phyloP scores from a whole-genome alignment of 1,140 invertebrate species.

The Helicoverpa zea region DNA sequence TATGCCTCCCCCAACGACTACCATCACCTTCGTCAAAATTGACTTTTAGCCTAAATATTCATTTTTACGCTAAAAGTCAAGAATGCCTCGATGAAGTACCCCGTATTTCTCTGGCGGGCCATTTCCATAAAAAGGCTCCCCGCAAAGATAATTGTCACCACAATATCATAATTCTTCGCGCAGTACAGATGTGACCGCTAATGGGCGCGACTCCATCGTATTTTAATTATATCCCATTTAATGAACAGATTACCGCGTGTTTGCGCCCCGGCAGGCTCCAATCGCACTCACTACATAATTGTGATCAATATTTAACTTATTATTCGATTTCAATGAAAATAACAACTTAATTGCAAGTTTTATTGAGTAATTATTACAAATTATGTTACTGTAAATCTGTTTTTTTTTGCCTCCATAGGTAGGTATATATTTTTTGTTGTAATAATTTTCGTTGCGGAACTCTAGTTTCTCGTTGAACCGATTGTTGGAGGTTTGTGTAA shows the following conservation, averaged over 20 bases:
- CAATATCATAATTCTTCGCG: conserved; percentile 39
- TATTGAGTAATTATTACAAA: not conserved
- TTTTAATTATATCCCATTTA: conserved; percentile 41
- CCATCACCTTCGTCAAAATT: too few species aligned
- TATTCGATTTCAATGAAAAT: conserved; percentile 4
- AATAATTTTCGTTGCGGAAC: not conserved
- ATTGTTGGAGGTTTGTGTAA: too few species aligned
- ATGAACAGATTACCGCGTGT: conserved; percentile 35
- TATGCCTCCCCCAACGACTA: too few species aligned
- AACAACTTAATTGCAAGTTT: not conserved
- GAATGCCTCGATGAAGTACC: too few species aligned
- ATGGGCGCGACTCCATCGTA: conserved; percentile 34
- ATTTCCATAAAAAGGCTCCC: conserved; percentile 5
- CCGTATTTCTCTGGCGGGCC: not conserved
- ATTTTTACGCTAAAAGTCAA: too few species aligned
- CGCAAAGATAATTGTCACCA: conserved; percentile 28
- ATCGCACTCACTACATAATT: conserved; percentile 32
- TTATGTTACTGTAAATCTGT: not conserved
- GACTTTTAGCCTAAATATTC: too few species aligned
- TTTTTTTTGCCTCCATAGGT: not conserved
- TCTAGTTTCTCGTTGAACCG: too few species aligned
- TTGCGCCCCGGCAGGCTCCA: conserved; percentile 20
- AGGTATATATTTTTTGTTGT: not conserved
- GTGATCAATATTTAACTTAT: conserved; percentile 20
- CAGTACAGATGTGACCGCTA: conserved; percentile 35